Evolutionary conservation across 92 coral and sea anemone species (phyloP).

Genomic region (Galaxea fascicularis): DNA sequence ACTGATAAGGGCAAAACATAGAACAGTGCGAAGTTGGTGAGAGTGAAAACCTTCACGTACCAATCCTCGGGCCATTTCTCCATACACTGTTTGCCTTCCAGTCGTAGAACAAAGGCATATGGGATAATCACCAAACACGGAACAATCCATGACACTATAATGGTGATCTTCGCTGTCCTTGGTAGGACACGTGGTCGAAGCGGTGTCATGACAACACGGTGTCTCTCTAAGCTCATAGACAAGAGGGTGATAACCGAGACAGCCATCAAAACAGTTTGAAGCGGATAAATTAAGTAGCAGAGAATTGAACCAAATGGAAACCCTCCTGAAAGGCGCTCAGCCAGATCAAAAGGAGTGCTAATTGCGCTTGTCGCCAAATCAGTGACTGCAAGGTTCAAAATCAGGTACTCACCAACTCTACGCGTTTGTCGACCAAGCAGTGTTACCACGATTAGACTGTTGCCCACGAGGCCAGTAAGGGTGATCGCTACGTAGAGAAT

Average conservation of each 20-base stretch:
- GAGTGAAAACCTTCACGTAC: conserved; percentile 69
- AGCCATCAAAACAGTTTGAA: conserved; percentile 75
- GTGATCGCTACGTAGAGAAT: conserved; percentile 68
- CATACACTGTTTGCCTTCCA: conserved; percentile 56
- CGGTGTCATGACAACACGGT: conserved; percentile 79
- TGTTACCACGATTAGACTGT: conserved; percentile 58
- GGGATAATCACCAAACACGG: conserved; percentile 71
- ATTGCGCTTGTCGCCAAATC: conserved; percentile 66
- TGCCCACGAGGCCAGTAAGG: conserved; percentile 65
- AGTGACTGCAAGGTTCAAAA: conserved; percentile 71
- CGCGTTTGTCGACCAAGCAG: conserved; percentile 56
- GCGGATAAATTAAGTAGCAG: conserved; percentile 77
- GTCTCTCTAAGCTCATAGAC: conserved; percentile 83
- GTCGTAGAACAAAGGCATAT: conserved; percentile 60
- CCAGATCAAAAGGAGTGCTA: conserved; percentile 78
- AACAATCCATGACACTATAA: conserved; percentile 68
- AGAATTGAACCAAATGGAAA: conserved; percentile 79
- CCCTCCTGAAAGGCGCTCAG: conserved; percentile 61
- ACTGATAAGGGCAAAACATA: conserved; percentile 71
- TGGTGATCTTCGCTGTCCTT: conserved; percentile 58
- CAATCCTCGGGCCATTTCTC: conserved; percentile 73
- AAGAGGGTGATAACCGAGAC: conserved; percentile 77
- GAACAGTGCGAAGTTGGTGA: conserved; percentile 60
- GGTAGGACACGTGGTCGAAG: conserved; percentile 63
- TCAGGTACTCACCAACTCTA: conserved; percentile 77